phyloP scores from a whole-genome alignment of 2,888 invertebrate genomes.

The Incurvaria masculella region DNA sequence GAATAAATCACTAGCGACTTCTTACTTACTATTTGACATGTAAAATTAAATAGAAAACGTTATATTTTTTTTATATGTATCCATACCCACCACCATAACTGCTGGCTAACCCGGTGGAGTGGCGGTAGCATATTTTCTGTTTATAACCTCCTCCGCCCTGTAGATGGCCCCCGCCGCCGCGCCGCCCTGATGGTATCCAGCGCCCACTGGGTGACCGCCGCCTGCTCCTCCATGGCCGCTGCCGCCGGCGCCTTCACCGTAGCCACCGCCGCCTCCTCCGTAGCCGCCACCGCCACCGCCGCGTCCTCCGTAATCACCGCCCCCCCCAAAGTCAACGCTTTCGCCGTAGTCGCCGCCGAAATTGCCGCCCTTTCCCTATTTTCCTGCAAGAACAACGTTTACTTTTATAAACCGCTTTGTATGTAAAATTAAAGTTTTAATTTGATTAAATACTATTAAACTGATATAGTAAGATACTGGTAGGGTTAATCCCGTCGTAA shows the following conservation, averaged over 20 bases:
- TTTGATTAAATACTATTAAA: too few relatives aligned
- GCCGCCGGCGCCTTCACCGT: too few relatives aligned
- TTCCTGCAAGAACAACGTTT: slow-evolving; percentile 13
- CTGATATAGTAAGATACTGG: too few relatives aligned
- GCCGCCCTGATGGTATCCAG: slow-evolving; percentile 11
- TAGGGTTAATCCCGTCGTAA: too few relatives aligned
- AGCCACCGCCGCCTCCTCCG: slow-evolving; percentile 8
- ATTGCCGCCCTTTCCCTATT: slow-evolving; percentile 17
- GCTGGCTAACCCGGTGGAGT: slow-evolving; percentile 22
- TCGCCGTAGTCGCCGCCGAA: slow-evolving; percentile 15
- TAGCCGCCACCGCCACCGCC: slow-evolving; percentile 11
- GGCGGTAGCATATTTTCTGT: slow-evolving; percentile 26
- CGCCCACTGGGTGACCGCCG: slow-evolving; percentile 11
- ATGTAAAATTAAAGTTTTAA: too few relatives aligned
- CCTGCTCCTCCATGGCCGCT: too few relatives aligned
- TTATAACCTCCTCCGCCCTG: slow-evolving; percentile 12
- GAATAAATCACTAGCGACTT: too few relatives aligned
- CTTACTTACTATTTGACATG: too few relatives aligned
- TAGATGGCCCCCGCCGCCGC: slow-evolving; percentile 14
- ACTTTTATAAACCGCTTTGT: too few relatives aligned
- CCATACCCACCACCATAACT: neutral
- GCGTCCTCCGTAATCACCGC: slow-evolving; percentile 15
- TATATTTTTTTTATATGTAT: too few relatives aligned
- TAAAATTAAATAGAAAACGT: too few relatives aligned
- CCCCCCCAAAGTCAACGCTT: slow-evolving; percentile 14